These are phyloP conservation scores for Strigamia crassipes DNA, from an alignment of 2,888 invertebrate species.

Conservation along the genomic window DNA sequence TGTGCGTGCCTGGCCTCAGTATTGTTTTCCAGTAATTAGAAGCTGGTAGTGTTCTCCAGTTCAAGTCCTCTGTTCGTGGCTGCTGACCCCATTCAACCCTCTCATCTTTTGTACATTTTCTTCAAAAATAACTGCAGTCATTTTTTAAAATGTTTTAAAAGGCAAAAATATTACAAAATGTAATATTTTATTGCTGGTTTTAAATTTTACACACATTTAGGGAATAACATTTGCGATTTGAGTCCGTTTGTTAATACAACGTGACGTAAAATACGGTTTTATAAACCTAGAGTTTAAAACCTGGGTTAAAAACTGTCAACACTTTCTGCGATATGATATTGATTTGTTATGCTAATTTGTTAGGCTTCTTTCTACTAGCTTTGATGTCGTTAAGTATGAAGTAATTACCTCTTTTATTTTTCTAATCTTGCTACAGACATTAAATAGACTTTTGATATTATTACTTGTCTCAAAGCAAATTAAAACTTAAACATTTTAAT, in stretches of 20 bases:
- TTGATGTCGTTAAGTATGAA: background rate
- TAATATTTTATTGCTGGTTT: background rate
- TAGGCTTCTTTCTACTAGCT: background rate
- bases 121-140: background rate
- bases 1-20: slow-evolving; percentile 30
- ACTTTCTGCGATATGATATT: background rate
- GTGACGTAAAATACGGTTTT: background rate
- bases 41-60: slow-evolving; percentile 34
- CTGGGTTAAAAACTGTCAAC: background rate
- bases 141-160: background rate
- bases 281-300: background rate
- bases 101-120: background rate
- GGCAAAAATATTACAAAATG: background rate
- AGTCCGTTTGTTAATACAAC: too few species aligned
- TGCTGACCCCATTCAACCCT: slow-evolving; percentile 22
- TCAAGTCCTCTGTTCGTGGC: slow-evolving; percentile 32
- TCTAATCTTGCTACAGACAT: background rate
- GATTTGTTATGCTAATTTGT: background rate
- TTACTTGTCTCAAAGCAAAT: background rate
- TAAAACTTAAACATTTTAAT: background rate
- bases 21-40: slow-evolving; percentile 37
- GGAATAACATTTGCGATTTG: too few species aligned
- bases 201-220: background rate
- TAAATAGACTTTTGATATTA: background rate
- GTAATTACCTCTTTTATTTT: background rate